Conservation (phyloP, 2,797 vertebrate genomes). For the Syncerus caffer region DNA sequence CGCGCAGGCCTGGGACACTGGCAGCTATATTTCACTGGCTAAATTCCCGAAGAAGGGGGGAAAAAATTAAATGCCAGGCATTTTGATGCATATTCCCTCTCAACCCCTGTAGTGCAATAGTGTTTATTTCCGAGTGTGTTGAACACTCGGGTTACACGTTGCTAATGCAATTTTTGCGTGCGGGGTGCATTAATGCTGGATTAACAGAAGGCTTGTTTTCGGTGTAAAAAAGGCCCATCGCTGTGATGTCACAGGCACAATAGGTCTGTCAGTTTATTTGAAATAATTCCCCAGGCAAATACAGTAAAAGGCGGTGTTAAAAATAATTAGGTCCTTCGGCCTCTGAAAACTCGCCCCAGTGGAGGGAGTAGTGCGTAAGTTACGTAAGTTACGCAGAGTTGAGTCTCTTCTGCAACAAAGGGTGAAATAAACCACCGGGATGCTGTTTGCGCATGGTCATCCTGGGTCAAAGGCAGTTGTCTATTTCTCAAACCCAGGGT, state of each 20-base stretch:
- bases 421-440: conserved; percentile 75
- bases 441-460: conserved; percentile 74
- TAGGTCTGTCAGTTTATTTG: conserved; percentile 81
- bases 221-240: conserved; percentile 53
- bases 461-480: conserved; percentile 35
- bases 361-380: conserved; percentile 72
- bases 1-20: conserved; percentile 87
- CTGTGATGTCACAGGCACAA: conserved; percentile 80
- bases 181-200: conserved; percentile 79
- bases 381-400: conserved; percentile 55
- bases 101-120: conserved; percentile 82
- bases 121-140: conserved; percentile 80
- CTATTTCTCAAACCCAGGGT: conserved; percentile 73
- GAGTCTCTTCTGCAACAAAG: conserved; percentile 79
- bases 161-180: conserved; percentile 81
- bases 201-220: conserved; percentile 83
- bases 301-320: conserved; percentile 81
- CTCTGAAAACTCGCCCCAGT: conserved; percentile 73
- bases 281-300: conserved; percentile 82
- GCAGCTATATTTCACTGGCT: conserved; percentile 95
- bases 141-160: conserved; percentile 81
- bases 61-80: conserved; percentile 87
- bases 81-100: conserved; percentile 86
- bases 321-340: conserved; percentile 84
- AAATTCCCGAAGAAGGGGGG: conserved; percentile 89